These are phyloP conservation scores for Neelides sp. DNA, from an alignment of 1,140 invertebrate genomes.

Conservation along the genomic window DNA sequence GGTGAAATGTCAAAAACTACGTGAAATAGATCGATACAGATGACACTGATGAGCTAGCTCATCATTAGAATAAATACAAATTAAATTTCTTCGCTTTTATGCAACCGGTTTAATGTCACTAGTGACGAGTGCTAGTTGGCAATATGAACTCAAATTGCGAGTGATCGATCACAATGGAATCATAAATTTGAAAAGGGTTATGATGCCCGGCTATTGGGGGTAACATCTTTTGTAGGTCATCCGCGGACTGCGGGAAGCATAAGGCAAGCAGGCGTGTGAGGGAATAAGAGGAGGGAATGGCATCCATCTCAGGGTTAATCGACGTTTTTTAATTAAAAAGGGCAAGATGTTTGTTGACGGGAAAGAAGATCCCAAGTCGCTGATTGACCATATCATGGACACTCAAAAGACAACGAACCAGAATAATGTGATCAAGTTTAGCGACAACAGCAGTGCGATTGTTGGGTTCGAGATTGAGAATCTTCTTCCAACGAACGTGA, in stretches of 20 bases:
- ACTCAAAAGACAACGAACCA: slow-evolving; percentile 73
- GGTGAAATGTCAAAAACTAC: too few relatives aligned
- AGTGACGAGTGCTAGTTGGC: neutral
- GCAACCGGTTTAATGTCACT: too few relatives aligned
- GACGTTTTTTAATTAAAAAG: slow-evolving; percentile 47
- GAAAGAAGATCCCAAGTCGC: slow-evolving; percentile 55
- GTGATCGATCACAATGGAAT: neutral
- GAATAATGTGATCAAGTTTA: slow-evolving; percentile 96
- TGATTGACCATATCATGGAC: slow-evolving; percentile 84
- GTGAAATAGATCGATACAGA: too few relatives aligned
- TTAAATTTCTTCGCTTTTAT: too few relatives aligned
- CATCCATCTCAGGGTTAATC: too few relatives aligned
- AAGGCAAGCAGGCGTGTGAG: too few relatives aligned
- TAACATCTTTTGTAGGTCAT: too few relatives aligned
- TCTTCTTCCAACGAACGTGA: slow-evolving; percentile 48
- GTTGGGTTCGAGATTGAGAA: slow-evolving; percentile 59
- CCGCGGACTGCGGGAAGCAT: too few relatives aligned
- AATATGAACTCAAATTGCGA: neutral
- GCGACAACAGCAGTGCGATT: slow-evolving; percentile 94
- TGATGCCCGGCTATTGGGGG: too few relatives aligned
- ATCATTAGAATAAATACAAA: too few relatives aligned
- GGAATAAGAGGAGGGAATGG: too few relatives aligned
- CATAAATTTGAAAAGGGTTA: neutral
- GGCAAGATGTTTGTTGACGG: slow-evolving; percentile 80
- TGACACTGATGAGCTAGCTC: too few relatives aligned